phyloP scores from a whole-genome alignment of 2,888 invertebrate genomes.

The Rutpela maculata region DNA sequence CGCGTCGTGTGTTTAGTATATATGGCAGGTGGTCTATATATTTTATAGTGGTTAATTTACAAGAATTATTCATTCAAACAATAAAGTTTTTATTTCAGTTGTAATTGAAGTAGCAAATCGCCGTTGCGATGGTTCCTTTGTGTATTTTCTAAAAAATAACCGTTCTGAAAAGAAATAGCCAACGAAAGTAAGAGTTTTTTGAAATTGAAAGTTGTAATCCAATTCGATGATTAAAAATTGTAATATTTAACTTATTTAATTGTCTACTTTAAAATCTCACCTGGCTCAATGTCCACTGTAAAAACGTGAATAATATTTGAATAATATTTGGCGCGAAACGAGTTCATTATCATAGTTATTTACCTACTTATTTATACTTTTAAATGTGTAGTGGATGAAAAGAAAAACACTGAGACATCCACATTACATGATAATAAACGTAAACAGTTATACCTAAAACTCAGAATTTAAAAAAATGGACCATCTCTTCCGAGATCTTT shows the following conservation, averaged over 20 bases:
- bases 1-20: conserved; percentile 20
- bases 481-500: too few species aligned
- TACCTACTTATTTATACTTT: conserved; percentile 41
- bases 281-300: not conserved
- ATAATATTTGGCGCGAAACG: conserved; percentile 48
- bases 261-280: not conserved
- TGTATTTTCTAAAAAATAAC: conserved; percentile 26
- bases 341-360: conserved; percentile 42
- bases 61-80: conserved; percentile 17
- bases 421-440: conserved; percentile 21
- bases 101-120: not conserved
- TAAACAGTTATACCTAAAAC: not conserved
- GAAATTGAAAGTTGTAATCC: not conserved
- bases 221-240: not conserved
- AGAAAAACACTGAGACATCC: conserved; percentile 47
- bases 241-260: not conserved
- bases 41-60: conserved; percentile 20
- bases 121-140: conserved; percentile 12
- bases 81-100: not conserved
- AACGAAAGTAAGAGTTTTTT: conserved; percentile 34
- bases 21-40: conserved; percentile 30
- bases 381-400: conserved; percentile 48
- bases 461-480: too few species aligned
- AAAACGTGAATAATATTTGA: conserved; percentile 19
- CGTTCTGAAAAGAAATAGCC: conserved; percentile 11